A percentile compares a stretch with the other conserved stretches of the same genome.
These are phyloP conservation scores for Ectobius pallidus DNA, from an alignment of 2,888 invertebrate species.

Conservation along the genomic window DNA sequence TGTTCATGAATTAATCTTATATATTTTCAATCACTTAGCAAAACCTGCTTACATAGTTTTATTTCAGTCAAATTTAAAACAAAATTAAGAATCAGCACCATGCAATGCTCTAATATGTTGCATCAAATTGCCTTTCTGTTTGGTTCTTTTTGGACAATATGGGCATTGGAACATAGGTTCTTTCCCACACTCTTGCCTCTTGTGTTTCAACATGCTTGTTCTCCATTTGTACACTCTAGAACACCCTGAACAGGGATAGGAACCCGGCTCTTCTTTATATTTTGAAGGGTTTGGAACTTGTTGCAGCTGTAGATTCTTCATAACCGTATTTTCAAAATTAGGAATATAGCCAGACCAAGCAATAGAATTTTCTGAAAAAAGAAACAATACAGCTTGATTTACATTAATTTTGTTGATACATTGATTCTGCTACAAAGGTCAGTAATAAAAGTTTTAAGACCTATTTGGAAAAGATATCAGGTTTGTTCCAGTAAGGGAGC, in stretches of 20 bases:
- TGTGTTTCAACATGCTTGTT: slow-evolving; percentile 12
- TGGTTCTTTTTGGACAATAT: background rate
- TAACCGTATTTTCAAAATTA: background rate
- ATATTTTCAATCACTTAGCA: too few species aligned
- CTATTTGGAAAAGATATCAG: too few species aligned
- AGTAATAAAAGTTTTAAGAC: too few species aligned
- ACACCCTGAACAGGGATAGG: slow-evolving; percentile 47
- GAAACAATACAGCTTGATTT: background rate
- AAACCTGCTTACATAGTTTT: too few species aligned
- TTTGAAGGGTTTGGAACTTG: background rate
- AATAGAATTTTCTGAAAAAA: background rate
- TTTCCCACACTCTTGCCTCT: slow-evolving; percentile 29
- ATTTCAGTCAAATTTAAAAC: too few species aligned
- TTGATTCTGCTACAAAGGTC: too few species aligned
- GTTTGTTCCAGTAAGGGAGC: too few species aligned
- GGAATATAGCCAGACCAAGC: background rate
- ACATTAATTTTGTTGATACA: too few species aligned
- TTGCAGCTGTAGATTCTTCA: background rate
- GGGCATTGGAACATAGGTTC: slow-evolving; percentile 45
- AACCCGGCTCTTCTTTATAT: too few species aligned
- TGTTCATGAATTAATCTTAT: too few species aligned
- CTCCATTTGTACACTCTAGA: slow-evolving; percentile 45
- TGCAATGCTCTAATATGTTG: too few species aligned
- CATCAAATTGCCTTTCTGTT: background rate
- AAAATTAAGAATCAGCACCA: too few species aligned